Percentiles rank a stretch among this genome's conserved stretches.
Evolutionary conservation across 2,888 invertebrate species (phyloP).

Genomic region (Zeuzera pyrina): DNA sequence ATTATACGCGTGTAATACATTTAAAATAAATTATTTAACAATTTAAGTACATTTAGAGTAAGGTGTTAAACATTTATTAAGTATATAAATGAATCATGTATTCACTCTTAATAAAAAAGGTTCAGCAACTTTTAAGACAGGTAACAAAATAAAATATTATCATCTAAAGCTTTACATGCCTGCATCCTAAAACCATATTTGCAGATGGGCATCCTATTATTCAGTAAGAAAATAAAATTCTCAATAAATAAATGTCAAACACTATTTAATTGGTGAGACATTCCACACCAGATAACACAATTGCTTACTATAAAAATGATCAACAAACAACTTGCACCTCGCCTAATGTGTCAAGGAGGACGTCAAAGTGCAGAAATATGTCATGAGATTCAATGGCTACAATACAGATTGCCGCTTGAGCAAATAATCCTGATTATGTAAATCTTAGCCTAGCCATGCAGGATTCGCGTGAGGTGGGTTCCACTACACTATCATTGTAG

Average conservation of each 20-base stretch:
- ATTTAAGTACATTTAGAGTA: conserved; percentile 39
- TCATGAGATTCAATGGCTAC: conserved; percentile 69
- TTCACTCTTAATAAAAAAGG: conserved; percentile 21
- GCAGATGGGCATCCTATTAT: conserved; percentile 66
- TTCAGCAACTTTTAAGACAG: conserved; percentile 26
- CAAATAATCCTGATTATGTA: conserved; percentile 60
- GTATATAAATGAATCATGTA: background rate
- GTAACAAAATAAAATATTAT: conserved; percentile 31
- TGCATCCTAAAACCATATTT: conserved; percentile 60
- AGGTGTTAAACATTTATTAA: background rate
- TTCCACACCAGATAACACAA: conserved; percentile 69
- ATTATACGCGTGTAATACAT: background rate
- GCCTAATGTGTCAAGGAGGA: conserved; percentile 47
- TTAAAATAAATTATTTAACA: conserved; percentile 7
- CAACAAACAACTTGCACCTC: conserved; percentile 70
- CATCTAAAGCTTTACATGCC: conserved; percentile 33
- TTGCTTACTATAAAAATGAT: conserved; percentile 70
- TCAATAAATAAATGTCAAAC: conserved; percentile 72
- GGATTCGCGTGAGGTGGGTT: conserved; percentile 52
- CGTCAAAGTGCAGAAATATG: conserved; percentile 50
- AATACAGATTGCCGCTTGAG: conserved; percentile 65
- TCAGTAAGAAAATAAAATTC: conserved; percentile 71
- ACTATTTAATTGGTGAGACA: conserved; percentile 65
- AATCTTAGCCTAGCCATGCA: conserved; percentile 38
- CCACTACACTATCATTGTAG: conserved; percentile 41